These are phyloP conservation scores for Drosophila equinoxialis DNA, from an alignment of 1,140 invertebrate species.

Conservation along the genomic window DNA sequence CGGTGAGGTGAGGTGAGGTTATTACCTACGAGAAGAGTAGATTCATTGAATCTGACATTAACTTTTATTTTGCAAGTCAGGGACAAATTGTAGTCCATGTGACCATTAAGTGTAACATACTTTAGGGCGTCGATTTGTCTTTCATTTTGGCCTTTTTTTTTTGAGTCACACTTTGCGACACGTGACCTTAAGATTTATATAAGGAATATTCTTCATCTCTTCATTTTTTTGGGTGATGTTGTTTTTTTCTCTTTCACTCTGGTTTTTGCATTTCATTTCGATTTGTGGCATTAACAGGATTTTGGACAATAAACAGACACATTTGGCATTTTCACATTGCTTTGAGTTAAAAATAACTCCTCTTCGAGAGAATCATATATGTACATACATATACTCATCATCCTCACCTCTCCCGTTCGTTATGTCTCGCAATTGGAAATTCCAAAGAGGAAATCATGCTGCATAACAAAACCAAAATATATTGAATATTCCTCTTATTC, in stretches of 20 bases:
- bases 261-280: slow-evolving; percentile 10
- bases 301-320: slow-evolving; percentile 60
- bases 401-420: background rate
- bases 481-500: slow-evolving; percentile 57
- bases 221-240: background rate
- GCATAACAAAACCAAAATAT: slow-evolving; percentile 44
- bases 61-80: slow-evolving; percentile 43
- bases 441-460: slow-evolving; percentile 52
- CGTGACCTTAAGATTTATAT: slow-evolving; percentile 28
- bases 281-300: slow-evolving; percentile 12
- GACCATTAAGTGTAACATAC: slow-evolving; percentile 40
- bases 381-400: background rate
- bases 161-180: slow-evolving; percentile 15
- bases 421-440: slow-evolving; percentile 36
- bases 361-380: slow-evolving; percentile 6
- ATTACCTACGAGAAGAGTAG: background rate
- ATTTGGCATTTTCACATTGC: slow-evolving; percentile 14
- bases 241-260: background rate
- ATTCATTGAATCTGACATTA: slow-evolving; percentile 58
- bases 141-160: background rate
- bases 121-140: slow-evolving; percentile 29
- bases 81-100: slow-evolving; percentile 5
- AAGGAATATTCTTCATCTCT: background rate
- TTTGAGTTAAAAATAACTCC: slow-evolving; percentile 58
- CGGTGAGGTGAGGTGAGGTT: background rate